A percentile compares a stretch with the other conserved stretches of the same genome.
phyloP scores from a whole-genome alignment of 2,888 invertebrate species.

The Xiphydria camelus region DNA sequence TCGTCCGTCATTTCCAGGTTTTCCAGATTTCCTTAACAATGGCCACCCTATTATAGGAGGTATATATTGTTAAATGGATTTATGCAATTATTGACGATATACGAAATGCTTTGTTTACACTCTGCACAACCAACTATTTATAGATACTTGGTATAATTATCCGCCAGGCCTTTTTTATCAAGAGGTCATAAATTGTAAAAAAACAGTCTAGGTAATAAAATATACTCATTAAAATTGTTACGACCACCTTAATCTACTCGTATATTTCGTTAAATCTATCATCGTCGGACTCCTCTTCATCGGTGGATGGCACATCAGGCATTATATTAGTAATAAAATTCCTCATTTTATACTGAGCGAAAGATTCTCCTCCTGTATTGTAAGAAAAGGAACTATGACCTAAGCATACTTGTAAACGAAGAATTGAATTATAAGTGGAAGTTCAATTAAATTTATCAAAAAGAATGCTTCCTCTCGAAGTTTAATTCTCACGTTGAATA shows the following conservation, averaged over 20 bases:
- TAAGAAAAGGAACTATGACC: conserved; percentile 5
- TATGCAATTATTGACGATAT: too few relatives aligned
- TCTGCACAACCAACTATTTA: conserved; percentile 8
- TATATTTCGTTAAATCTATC: too few relatives aligned
- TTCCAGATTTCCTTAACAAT: too few relatives aligned
- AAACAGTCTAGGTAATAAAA: too few relatives aligned
- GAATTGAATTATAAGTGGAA: background rate
- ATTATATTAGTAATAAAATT: conserved; percentile 34
- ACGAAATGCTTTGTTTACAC: too few relatives aligned
- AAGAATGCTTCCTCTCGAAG: background rate
- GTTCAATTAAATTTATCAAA: conserved; percentile 3
- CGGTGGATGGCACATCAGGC: conserved; percentile 38
- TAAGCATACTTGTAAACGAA: background rate
- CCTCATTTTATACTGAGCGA: conserved; percentile 33
- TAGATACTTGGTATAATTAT: conserved; percentile 1
- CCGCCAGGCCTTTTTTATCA: too few relatives aligned
- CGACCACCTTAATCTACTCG: too few relatives aligned
- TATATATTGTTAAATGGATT: too few relatives aligned
- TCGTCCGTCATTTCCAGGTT: too few relatives aligned
- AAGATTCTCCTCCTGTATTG: conserved; percentile 33
- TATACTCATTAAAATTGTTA: too few relatives aligned
- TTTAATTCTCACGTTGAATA: background rate
- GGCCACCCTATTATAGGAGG: too few relatives aligned
- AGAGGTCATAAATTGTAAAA: too few relatives aligned
- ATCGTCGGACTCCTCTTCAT: conserved; percentile 47